Evolutionary conservation across 2,888 invertebrate genomes (phyloP), one percentile per base, ranked within the genome.

Genomic region (Cantharis rufa): DNA sequence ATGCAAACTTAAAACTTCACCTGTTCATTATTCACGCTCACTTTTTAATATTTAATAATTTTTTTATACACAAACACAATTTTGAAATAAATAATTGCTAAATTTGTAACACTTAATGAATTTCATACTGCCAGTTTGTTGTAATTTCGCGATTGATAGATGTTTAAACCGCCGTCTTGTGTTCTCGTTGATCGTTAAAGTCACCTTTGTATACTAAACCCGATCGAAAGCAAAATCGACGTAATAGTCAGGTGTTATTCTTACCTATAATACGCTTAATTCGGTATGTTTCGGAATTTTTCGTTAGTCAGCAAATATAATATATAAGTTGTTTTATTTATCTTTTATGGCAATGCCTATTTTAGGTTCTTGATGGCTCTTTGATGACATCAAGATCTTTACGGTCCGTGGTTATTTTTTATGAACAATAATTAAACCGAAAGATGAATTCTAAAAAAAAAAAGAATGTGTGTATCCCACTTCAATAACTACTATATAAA

Each of bases 181-280:
- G 72, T 76, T 69, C 64, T 69, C 63, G 80, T 79, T 75, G 77
- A 27, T 69, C 77, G 80, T 80, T 81, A 73, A 80, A 77, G 80
- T 81, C 74, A 77, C 80, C 75, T 76, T 73, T 74, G 75, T 68
- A n/a, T n/a, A 70, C 74, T 69, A 72, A 76, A 73, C 77, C 74
- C 72, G 71, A 70, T 81, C 78, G 81, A 81, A 81, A 81, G 81
- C 80, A 81, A 81, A 81, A 81, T 79, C 78, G 77, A 80, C 75
- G 75, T 77, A 70, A 75, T 63, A 27, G 70, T 78, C 73, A 75
- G 78, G 75, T 76, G 73, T 72, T 73, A 69, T 62, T 78, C 70
- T 63, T 73, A 48, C 75, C 32, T 24, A 13, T 24, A 15, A 24
- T 64, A 62, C 16, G 24, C 61, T 27, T 69, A 64, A 64, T 62